Evolutionary conservation across 2,888 invertebrate species (phyloP), one percentile per base, ranked within the genome.

Genomic region (Calliopum simillimum): DNA sequence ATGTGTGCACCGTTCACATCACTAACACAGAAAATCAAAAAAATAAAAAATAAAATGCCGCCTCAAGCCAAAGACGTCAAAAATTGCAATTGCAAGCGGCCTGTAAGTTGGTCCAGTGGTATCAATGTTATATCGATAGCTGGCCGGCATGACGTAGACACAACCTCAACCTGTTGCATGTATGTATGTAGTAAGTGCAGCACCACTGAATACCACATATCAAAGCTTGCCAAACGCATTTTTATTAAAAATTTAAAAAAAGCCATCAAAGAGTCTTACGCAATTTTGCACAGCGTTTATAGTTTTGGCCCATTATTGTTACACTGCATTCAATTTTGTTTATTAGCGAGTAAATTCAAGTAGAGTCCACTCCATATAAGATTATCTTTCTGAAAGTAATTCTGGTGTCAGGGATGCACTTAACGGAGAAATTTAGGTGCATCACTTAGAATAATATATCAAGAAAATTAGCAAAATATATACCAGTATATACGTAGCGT

Each of bases 281-380:
- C 65, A 66, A 66, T 66, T 66, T 64, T 51, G 46, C 65, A 55
- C 46, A 66, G 43, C 63, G 46, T 4, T 41, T 25, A 4, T 33
- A 8, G 16, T 44, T 55, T 66, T 44, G 33, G 49, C 44, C 25
- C 65, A 8, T 53, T 64, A 33, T n/a, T 25, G 53, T 13, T 44
- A 19, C 5, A 21, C 13, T 19, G 51, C 43, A 43, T 19, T n/a
- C 25, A 62, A 23, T 25, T 14, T 16, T 14, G 12, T 23, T 21
- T 14, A 62, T 21, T 16, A 43, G 19, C 8, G 33, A 33, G 5
- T 33, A 33, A 5, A 33, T 33, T 5, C 33, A 33, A 33, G 33
- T 33, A 33, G 33, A 33, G 33, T 33, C 8, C 33, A 8, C 4
- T 33, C 33, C 33, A 33, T 33, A 33, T 6, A 33, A 33, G 33